phyloP scores from a whole-genome alignment of 2,888 invertebrate genomes.

The Coecobrya sp. region DNA sequence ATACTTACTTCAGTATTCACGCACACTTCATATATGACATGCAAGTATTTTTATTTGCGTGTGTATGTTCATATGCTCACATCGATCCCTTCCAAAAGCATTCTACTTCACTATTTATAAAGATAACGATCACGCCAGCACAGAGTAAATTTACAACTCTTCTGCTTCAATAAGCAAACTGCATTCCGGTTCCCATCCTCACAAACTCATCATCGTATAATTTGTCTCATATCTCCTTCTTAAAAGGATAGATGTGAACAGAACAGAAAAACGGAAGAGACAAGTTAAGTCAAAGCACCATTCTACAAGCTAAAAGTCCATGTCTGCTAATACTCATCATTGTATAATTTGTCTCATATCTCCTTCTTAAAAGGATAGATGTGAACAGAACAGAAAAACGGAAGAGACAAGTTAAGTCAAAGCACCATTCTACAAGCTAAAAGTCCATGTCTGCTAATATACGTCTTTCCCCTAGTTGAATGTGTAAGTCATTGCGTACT shows the following conservation, averaged over 20 bases:
- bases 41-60: not conserved
- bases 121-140: slow-evolving; percentile 5
- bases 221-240: slow-evolving; percentile 51
- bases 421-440: slow-evolving; percentile 5
- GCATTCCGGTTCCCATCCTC: slow-evolving; percentile 60
- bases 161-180: slow-evolving; percentile 68
- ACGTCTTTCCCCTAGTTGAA: not conserved
- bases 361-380: slow-evolving; percentile 11
- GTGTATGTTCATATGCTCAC: not conserved
- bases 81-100: slow-evolving; percentile 22
- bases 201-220: slow-evolving; percentile 77
- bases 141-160: slow-evolving; percentile 60
- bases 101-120: not conserved
- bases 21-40: not conserved
- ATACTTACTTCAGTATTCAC: not conserved
- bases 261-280: slow-evolving; percentile 67
- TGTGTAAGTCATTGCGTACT: not conserved
- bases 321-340: not conserved
- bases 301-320: not conserved
- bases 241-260: slow-evolving; percentile 32
- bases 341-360: slow-evolving; percentile 66
- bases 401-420: slow-evolving; percentile 72
- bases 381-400: slow-evolving; percentile 44
- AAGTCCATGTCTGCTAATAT: slow-evolving; percentile 8
- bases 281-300: slow-evolving; percentile 58